These are phyloP conservation scores for Stichodactyla mertensii DNA, from an alignment of 64 coral and sea anemone species.

Conservation along the genomic window DNA sequence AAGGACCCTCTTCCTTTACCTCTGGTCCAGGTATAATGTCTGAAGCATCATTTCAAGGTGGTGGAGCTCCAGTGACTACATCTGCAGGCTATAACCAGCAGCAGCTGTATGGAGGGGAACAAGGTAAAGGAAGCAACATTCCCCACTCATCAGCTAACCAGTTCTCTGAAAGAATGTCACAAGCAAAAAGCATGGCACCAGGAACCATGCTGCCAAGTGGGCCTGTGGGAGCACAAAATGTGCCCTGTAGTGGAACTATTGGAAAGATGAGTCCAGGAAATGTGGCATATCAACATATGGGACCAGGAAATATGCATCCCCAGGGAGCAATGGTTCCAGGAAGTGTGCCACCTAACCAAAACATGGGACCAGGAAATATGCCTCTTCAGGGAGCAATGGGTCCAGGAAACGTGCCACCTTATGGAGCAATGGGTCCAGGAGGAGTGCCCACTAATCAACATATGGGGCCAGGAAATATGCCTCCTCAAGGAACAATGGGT, in stretches of 20 bases:
- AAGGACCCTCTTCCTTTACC: too few relatives aligned
- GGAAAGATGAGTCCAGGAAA: conserved; percentile 1
- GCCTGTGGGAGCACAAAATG: background rate
- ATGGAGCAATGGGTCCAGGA: background rate
- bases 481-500: background rate
- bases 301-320: background rate
- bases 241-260: background rate
- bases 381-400: background rate
- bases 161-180: background rate
- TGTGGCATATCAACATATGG: background rate
- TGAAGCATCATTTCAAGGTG: too few relatives aligned
- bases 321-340: background rate
- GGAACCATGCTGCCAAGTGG: background rate
- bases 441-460: background rate
- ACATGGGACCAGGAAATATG: background rate
- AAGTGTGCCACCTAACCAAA: background rate
- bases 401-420: background rate
- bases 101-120: background rate
- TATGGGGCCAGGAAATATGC: background rate
- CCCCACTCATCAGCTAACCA: background rate
- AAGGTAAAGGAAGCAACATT: background rate
- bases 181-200: background rate
- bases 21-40: too few relatives aligned
- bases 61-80: background rate
- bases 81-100: background rate